Base-by-base conservation (phyloP, 2,113 vertebrate genomes). In the Marcusenius ussheri region DNA sequence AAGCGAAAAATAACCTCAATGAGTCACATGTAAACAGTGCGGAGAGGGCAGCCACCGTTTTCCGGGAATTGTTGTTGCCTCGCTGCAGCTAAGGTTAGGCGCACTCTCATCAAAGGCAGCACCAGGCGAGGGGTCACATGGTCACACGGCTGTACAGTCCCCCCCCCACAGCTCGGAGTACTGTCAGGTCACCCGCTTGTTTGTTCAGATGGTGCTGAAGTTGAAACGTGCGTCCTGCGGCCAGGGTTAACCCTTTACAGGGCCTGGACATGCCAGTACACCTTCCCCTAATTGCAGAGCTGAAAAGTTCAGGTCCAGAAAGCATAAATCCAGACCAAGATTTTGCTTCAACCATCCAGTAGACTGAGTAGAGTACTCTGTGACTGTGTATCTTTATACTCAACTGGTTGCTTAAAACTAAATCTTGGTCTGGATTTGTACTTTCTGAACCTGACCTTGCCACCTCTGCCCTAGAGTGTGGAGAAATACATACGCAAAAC, bases 201-300 rank as follows among this genome's bases (percentile, higher is more conserved):
- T 96, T 96, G 95, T 94, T 96, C 95, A 95, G 95, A 95, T 95
- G 95, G 94, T 94, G 93, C 94, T 95, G 94, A 93, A 92, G 93
- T 95, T 95, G 95, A 96, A 95, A 95, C 94, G 94, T 95, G 94
- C 93, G 93, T 93, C 92, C 91, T 90, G 13, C 5, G 2, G 91
- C 93, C 91, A 91, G 7, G 15, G 31, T 88, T 95, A 95, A 96
- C 95, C 95, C 95, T 77, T 95, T 89, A 88, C 91, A 93, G 91
- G 31, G 53, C 5, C 87, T 9, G 35, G 46, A 49, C 19, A 8
- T 27, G 74, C 35, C 13, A 6, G 35, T 1, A 17, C 13, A 21
- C 31, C 1, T 70, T 5, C 62, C 10, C 9, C 62, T 27, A 70
- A 70, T 3, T 1, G 5, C 62, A 31, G 62, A 66, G n/a, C 10